Evolutionary conservation across 1,140 invertebrate species (phyloP), one percentile per base, ranked within the genome.

Genomic region (Psilanteris sp.): DNA sequence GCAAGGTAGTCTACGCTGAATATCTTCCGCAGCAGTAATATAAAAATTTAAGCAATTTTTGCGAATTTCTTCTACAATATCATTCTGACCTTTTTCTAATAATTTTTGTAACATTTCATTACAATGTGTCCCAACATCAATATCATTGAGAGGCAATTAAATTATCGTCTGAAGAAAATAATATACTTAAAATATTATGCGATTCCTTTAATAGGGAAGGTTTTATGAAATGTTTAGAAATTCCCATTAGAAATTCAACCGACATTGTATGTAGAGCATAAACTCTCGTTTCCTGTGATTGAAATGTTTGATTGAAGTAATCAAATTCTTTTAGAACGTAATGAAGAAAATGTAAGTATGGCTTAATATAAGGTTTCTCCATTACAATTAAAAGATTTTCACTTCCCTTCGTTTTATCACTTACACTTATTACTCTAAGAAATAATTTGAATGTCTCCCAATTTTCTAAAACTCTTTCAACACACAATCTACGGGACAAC

Each of bases 241-340:
- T 71, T 16, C 11, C 43, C 18, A 9, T 22, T 18, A 57, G 43
- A 41, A 59, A 43, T 34, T 70, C 10, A 1, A 10, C 0, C 4
- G 52, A 70, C n/a, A 1, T n/a, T 1, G 2, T 10, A 9, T 55
- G 55, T 15, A 75, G 32, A 0, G 16, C 10, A 14, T 62, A 37
- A 16, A 70, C 15, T 10, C 36, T 16, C 5, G 62, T 75, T 13
- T 57, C 62, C 1, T 13, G 3, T n/a, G 36, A 16, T 36, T 75
- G 55, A 15, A 75, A 68, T 14, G 8, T 41, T 0, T 34, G 20
- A 14, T 75, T 75, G 16, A 68, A 59, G 9, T 14, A 34, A 22
- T 75, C 36, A 48, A 75, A 68, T 37, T 39, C 11, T 41, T n/a
- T 5, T 0, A 77, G 8, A 13, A 52, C 44, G 15, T 62, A 66